phyloP scores from a whole-genome alignment of 64 coral and sea anemone genomes.

The Acropora yongei region DNA sequence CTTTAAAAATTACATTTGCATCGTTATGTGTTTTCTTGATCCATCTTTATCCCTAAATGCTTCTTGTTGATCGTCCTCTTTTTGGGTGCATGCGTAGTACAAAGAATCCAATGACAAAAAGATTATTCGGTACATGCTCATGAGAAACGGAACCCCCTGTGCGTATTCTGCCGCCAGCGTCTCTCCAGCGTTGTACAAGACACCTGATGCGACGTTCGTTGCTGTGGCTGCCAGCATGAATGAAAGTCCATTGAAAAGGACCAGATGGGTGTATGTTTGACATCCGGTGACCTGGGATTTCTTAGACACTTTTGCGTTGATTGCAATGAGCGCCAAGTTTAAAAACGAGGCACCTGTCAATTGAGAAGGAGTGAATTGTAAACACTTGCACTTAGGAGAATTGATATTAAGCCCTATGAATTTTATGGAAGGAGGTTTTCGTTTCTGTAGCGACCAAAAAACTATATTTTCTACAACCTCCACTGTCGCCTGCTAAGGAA shows the following conservation, averaged over 20 bases:
- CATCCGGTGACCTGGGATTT: background rate
- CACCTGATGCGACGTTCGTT: background rate
- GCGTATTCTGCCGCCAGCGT: background rate
- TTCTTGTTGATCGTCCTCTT: background rate
- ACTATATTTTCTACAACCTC: too few relatives aligned
- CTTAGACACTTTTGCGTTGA: conserved; percentile 14
- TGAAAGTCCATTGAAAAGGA: conserved; percentile 5
- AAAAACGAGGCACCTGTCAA: background rate
- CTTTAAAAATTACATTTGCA: background rate
- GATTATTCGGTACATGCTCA: conserved; percentile 13
- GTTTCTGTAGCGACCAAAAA: background rate
- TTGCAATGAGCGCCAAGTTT: background rate
- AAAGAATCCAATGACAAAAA: conserved; percentile 13
- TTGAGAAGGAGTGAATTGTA: background rate
- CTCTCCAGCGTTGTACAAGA: background rate
- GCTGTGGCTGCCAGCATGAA: background rate
- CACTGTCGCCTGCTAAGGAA: too few relatives aligned
- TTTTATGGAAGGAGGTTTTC: background rate
- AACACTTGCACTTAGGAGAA: background rate
- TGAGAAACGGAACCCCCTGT: background rate
- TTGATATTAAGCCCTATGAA: too few relatives aligned
- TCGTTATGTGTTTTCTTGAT: background rate
- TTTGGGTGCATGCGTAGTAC: background rate
- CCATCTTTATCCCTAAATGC: background rate
- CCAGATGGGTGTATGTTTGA: conserved; percentile 5